These are phyloP conservation scores for Paramisgurnus dabryanus DNA, from an alignment of 2,113 vertebrate genomes.

Conservation along the genomic window DNA sequence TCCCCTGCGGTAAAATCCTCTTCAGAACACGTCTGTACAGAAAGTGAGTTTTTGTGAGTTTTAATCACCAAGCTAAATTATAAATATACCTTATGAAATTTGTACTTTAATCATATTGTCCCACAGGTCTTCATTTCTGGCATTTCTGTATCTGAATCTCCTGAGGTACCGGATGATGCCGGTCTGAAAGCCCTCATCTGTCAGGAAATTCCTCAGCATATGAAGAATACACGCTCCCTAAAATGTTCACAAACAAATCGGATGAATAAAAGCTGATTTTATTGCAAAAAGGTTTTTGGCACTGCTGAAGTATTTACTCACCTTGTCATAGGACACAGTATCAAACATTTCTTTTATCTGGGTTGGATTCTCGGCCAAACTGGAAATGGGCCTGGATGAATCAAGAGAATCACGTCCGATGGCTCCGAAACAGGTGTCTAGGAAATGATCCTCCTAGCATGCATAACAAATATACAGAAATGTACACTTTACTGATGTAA, in stretches of 20 bases:
- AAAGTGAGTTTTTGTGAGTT: background rate
- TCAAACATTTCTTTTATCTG: slow-evolving; percentile 82
- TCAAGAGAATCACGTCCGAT: slow-evolving; percentile 74
- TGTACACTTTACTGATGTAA: too few relatives aligned
- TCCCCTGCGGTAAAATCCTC: slow-evolving; percentile 76
- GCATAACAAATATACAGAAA: slow-evolving; percentile 5
- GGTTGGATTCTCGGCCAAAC: slow-evolving; percentile 75
- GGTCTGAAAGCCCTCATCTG: slow-evolving; percentile 76
- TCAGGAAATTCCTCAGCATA: slow-evolving; percentile 77
- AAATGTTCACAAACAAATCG: slow-evolving; percentile 25
- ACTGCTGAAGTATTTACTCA: slow-evolving; percentile 38
- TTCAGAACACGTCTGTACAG: slow-evolving; percentile 74
- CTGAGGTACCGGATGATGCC: slow-evolving; percentile 77
- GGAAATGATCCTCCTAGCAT: slow-evolving; percentile 74
- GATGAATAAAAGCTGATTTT: background rate
- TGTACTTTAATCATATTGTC: slow-evolving; percentile 74
- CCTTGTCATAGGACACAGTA: slow-evolving; percentile 80
- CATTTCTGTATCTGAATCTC: slow-evolving; percentile 75
- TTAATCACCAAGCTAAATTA: background rate
- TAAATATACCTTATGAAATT: slow-evolving; percentile 12
- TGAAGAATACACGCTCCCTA: slow-evolving; percentile 80
- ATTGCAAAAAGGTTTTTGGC: background rate
- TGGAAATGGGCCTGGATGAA: slow-evolving; percentile 77
- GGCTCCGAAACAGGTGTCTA: slow-evolving; percentile 74
- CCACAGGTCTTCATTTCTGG: slow-evolving; percentile 78